Base-by-base conservation (phyloP, 1,140 invertebrate species). In the Antheraea mylitta region DNA sequence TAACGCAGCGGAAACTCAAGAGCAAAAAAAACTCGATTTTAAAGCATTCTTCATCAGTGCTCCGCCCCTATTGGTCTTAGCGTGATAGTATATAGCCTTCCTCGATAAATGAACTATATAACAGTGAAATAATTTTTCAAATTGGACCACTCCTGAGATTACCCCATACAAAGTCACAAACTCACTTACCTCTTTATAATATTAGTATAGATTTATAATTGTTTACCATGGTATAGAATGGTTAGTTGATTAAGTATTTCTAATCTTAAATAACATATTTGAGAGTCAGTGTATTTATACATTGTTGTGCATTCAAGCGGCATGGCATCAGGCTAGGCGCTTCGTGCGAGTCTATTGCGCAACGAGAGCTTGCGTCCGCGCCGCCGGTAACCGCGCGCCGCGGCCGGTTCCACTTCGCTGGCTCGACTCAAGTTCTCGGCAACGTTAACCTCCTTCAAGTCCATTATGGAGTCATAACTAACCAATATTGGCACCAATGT, bases 381-480 rank as follows among this genome's bases (percentile, higher is more conserved):
- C 65, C 38, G 38, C 45, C 45, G 45, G 45, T 53, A 11, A 53
- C 19, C 60, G 74, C 66, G 69, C 38, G 67, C 53, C 63, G 75
- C 75, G 78, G 38, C 70, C 72, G 75, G 85, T 85, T 86, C 76
- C 78, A 76, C 76, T 70, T 77, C 83, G 77, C 73, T 70, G 73
- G 68, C 67, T 38, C 68, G 65, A 64, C 74, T 85, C 85, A 87
- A 86, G 85, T 87, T 86, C 85, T 87, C 75, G 83, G 84, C 78
- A 74, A 83, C 72, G 74, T 72, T 85, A 84, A 86, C 79, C 83
- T 85, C 79, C 70, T 85, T 89, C 77, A 77, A 82, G 80, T 83
- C 66, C 67, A 53, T 53, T 53, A 53, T 53, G 16, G 45, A 53
- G 16, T 5, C 45, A 53, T 53, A 53, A 53, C 60, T 67, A 16